Conservation (phyloP, 37 sponge, comb jelly and placozoan species). For the Oopsacas minuta region DNA sequence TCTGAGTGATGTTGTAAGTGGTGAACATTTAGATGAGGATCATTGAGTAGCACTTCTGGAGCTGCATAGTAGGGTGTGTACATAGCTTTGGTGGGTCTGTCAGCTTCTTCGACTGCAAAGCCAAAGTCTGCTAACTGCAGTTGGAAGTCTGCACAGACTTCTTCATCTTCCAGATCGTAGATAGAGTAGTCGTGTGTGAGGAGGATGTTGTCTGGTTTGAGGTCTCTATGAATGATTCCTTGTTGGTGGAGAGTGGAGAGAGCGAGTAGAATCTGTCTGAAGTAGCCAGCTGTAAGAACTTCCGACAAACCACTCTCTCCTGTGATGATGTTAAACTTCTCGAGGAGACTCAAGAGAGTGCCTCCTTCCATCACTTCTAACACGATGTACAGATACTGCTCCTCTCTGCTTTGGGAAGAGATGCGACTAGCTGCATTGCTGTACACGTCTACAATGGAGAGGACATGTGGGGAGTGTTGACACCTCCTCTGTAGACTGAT, state of each 20-base stretch:
- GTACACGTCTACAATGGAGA: slow-evolving; percentile 10
- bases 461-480: not conserved
- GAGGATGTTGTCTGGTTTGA: not conserved
- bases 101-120: not conserved
- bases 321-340: not conserved
- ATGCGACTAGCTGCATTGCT: not conserved
- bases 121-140: slow-evolving; percentile 11
- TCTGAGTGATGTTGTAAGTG: not conserved
- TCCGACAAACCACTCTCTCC: not conserved
- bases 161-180: slow-evolving; percentile 5
- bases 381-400: slow-evolving; percentile 15
- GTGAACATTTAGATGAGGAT: not conserved
- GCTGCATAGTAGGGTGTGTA: slow-evolving; percentile 10
- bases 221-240: slow-evolving; percentile 7
- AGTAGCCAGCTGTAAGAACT: not conserved
- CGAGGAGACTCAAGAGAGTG: not conserved
- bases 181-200: not conserved
- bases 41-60: not conserved
- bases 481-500: slow-evolving; percentile 2
- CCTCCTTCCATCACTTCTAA: not conserved
- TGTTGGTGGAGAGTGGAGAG: slow-evolving; percentile 15
- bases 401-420: not conserved
- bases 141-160: slow-evolving; percentile 4
- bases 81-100: not conserved
- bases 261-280: slow-evolving; percentile 14